Conservation (phyloP, 2,113 vertebrate genomes). For the Pagrus major region DNA sequence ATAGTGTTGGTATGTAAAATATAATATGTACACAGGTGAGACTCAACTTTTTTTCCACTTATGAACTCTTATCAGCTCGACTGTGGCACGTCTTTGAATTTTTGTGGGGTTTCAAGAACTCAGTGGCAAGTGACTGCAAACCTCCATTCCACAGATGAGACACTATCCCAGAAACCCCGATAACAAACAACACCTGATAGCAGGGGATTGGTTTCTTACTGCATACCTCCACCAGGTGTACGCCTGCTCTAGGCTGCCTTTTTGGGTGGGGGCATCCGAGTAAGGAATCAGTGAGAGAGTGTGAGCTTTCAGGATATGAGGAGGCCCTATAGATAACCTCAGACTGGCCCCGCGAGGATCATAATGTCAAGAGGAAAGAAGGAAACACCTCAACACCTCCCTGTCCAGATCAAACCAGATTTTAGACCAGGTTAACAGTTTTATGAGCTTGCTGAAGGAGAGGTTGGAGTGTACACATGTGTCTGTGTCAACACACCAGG, state of each 20-base stretch:
- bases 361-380: neutral
- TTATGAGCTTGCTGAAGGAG: neutral
- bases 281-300: constrained; percentile 11
- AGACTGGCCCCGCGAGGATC: constrained; percentile 34
- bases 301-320: constrained; percentile 44
- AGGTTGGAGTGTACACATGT: neutral
- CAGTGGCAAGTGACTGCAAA: constrained; percentile 66
- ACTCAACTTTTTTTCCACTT: neutral
- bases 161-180: constrained; percentile 53
- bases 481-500: no score
- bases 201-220: constrained; percentile 58
- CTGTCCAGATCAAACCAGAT: constrained; percentile 35
- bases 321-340: constrained; percentile 44
- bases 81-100: constrained; percentile 63
- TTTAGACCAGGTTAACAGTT: neutral
- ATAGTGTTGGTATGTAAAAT: constrained; percentile 55
- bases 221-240: constrained; percentile 81
- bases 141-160: constrained; percentile 70
- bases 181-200: constrained; percentile 77
- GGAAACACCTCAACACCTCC: constrained; percentile 32
- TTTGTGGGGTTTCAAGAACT: constrained; percentile 47
- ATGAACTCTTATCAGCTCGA: constrained; percentile 42
- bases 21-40: constrained; percentile 52
- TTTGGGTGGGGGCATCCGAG: constrained; percentile 53
- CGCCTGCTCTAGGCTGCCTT: constrained; percentile 56